Percentiles rank a stretch among this genome's conserved stretches.
Evolutionary conservation across 2,113 vertebrate genomes (phyloP).

Genomic region (Oreochromis niloticus): DNA sequence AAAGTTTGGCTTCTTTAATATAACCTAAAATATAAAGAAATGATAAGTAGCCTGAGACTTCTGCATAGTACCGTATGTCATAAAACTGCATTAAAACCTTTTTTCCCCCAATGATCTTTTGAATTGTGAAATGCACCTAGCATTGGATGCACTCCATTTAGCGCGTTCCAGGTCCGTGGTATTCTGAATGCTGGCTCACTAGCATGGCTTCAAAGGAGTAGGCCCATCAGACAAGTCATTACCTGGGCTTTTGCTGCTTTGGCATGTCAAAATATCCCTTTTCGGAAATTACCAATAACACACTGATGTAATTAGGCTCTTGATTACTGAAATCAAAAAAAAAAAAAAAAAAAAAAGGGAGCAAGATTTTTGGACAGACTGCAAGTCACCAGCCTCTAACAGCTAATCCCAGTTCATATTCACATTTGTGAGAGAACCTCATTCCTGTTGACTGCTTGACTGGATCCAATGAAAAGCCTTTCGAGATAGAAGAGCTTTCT

Average conservation of each 20-base stretch:
- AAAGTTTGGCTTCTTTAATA: not conserved
- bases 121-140: not conserved
- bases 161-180: not conserved
- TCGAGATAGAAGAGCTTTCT: not conserved
- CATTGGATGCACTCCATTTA: not conserved
- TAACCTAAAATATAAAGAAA: not conserved
- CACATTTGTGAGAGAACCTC: slow-evolving; percentile 1
- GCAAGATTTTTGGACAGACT: not conserved
- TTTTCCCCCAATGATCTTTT: not conserved
- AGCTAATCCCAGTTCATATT: slow-evolving; percentile 26
- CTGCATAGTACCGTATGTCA: not conserved
- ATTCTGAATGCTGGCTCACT: not conserved
- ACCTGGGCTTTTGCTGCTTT: not conserved
- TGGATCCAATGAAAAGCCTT: slow-evolving; percentile 3
- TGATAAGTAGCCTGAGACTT: not conserved
- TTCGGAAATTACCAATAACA: not conserved
- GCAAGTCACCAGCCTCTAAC: not conserved
- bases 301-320: not conserved
- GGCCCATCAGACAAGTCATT: not conserved
- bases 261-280: not conserved
- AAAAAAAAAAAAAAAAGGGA: not conserved
- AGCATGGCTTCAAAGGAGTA: not conserved
- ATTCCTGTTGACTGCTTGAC: slow-evolving; percentile 25
- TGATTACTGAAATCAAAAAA: not conserved
- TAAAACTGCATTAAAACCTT: not conserved